Conservation (phyloP, 2,888 invertebrate genomes). For the Peribatodes rhomboidaria region DNA sequence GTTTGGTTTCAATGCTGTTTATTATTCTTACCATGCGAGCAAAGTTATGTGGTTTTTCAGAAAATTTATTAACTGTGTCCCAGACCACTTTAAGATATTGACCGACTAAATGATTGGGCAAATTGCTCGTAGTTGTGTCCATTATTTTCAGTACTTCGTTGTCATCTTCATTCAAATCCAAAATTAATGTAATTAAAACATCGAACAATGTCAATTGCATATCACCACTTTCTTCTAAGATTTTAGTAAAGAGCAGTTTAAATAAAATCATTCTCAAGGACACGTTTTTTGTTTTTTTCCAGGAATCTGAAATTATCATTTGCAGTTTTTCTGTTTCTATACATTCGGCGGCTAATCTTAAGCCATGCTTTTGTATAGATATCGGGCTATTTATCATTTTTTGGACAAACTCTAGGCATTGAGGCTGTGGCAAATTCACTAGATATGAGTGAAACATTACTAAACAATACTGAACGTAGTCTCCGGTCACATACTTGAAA, state of each 20-base stretch:
- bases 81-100: conserved; percentile 21
- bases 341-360: conserved; percentile 59
- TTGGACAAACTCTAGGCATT: conserved; percentile 54
- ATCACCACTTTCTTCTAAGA: conserved; percentile 41
- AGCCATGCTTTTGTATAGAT: conserved; percentile 62
- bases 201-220: conserved; percentile 50
- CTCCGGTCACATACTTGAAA: conserved; percentile 57
- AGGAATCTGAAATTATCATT: conserved; percentile 48
- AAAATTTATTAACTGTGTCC: conserved; percentile 31
- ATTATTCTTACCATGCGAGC: conserved; percentile 24
- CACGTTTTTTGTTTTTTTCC: conserved; percentile 61
- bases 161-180: conserved; percentile 54
- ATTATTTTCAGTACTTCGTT: conserved; percentile 49
- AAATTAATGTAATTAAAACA: conserved; percentile 51
- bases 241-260: conserved; percentile 51
- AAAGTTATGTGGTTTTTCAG: conserved; percentile 24
- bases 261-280: conserved; percentile 58
- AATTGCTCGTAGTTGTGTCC: neutral
- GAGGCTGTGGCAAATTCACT: conserved; percentile 52
- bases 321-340: conserved; percentile 52
- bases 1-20: conserved; percentile 7
- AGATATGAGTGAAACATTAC: conserved; percentile 57
- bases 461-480: conserved; percentile 59
- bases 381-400: conserved; percentile 56
- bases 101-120: conserved; percentile 22